Conservation (phyloP, 37 sponge, comb jelly and placozoan species). For the Geodia barretti region DNA sequence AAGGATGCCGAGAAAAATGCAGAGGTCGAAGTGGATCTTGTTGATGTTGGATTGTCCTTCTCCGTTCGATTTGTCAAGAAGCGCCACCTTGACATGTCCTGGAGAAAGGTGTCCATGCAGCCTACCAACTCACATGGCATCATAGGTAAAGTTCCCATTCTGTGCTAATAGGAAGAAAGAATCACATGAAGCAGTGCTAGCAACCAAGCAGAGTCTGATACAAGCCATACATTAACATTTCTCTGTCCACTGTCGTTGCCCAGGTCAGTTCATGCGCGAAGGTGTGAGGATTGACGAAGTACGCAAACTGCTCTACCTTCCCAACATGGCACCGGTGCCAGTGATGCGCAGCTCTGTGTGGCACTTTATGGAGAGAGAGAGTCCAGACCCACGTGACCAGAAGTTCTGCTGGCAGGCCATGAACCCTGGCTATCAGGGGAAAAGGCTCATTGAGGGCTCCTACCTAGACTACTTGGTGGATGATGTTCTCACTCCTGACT, state of each 20-base stretch:
- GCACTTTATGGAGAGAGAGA: slow-evolving; percentile 49
- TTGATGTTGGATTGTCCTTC: slow-evolving; percentile 25
- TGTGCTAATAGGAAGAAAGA: no score
- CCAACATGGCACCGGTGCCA: slow-evolving; percentile 30
- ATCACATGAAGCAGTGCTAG: no score
- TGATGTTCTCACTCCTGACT: slow-evolving; percentile 34
- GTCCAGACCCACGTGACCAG: slow-evolving; percentile 15
- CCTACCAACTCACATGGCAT: slow-evolving; percentile 30
- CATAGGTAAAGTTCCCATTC: slow-evolving; percentile 18
- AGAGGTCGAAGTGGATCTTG: slow-evolving; percentile 18
- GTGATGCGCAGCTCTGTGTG: slow-evolving; percentile 45
- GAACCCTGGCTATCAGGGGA: slow-evolving; percentile 52
- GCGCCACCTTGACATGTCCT: slow-evolving; percentile 28
- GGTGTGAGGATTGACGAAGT: slow-evolving; percentile 36
- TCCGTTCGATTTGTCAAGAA: slow-evolving; percentile 25
- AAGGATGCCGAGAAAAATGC: not conserved
- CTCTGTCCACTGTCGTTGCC: no score
- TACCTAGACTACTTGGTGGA: slow-evolving; percentile 39
- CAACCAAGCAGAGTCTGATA: no score
- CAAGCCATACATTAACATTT: no score
- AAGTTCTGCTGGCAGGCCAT: slow-evolving; percentile 46
- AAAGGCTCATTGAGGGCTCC: slow-evolving; percentile 35
- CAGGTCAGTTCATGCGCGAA: slow-evolving; percentile 33
- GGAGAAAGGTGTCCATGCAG: slow-evolving; percentile 20
- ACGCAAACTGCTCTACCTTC: slow-evolving; percentile 19